Evolutionary conservation across 2,888 invertebrate species (phyloP).

Genomic region (Metopia argyrocephala): DNA sequence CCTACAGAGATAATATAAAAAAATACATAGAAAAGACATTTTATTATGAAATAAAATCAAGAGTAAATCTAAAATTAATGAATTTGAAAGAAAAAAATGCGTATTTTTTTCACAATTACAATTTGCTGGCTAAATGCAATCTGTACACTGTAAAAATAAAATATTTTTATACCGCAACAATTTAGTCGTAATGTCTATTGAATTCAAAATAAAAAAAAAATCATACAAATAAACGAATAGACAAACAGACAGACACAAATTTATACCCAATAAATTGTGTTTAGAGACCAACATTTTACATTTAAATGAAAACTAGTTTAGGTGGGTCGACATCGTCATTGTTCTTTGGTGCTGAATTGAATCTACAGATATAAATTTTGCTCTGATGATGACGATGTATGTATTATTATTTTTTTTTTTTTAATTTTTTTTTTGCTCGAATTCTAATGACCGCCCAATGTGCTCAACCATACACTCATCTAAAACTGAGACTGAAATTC

Average conservation of each 20-base stretch:
- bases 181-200: not conserved
- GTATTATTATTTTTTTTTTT: conserved; percentile 57
- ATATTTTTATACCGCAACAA: not conserved
- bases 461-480: conserved; percentile 70
- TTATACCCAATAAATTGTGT: no score
- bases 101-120: conserved; percentile 37
- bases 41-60: not conserved
- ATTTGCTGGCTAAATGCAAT: conserved; percentile 62
- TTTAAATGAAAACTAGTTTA: conserved; percentile 73
- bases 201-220: not conserved
- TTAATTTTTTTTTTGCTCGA: conserved; percentile 68
- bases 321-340: conserved; percentile 69
- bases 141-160: conserved; percentile 36
- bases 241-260: conserved; percentile 4
- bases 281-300: conserved; percentile 19
- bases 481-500: conserved; percentile 67
- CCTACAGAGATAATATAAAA: no score
- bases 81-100: not conserved
- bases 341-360: conserved; percentile 68
- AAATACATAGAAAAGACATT: no score
- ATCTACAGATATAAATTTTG: conserved; percentile 59
- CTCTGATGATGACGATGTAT: conserved; percentile 68
- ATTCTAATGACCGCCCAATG: conserved; percentile 78
- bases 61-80: not conserved
- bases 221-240: conserved; percentile 25